Evolutionary conservation across 2,888 invertebrate species (phyloP).

Genomic region (Drosophila anomalipes): DNA sequence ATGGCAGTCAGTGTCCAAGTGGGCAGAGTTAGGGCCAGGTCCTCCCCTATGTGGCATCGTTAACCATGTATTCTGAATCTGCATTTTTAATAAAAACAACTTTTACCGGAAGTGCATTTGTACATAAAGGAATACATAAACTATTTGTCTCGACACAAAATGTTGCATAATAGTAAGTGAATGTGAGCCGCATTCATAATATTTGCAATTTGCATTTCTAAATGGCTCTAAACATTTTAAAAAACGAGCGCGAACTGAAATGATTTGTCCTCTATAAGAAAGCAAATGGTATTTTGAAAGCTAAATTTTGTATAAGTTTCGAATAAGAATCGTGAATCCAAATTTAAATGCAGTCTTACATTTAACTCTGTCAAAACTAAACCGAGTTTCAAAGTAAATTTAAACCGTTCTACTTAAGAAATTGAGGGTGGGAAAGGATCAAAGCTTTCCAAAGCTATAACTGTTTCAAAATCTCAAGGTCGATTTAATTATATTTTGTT

Average conservation of each 20-base stretch:
- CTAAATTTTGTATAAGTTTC: neutral
- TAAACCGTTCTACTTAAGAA: neutral
- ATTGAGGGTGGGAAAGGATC: neutral
- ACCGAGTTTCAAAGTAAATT: neutral
- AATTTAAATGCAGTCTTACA: neutral
- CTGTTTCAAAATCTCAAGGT: neutral
- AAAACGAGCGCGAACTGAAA: neutral
- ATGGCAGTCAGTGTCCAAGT: conserved; percentile 11
- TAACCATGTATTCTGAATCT: conserved; percentile 23
- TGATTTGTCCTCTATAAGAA: neutral
- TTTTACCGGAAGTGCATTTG: conserved; percentile 63
- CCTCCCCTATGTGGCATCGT: conserved; percentile 26
- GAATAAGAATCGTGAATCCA: neutral
- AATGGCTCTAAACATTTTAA: too few relatives aligned
- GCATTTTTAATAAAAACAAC: conserved; percentile 36
- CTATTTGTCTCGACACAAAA: neutral
- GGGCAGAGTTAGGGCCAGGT: conserved; percentile 1
- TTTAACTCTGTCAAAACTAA: neutral
- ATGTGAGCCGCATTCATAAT: neutral
- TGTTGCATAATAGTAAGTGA: conserved; percentile 40
- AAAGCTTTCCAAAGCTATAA: neutral
- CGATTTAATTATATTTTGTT: neutral
- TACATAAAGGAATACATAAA: conserved; percentile 2
- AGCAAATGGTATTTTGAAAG: neutral
- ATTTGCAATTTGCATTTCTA: neutral